Evolutionary conservation across 2,797 vertebrate genomes (phyloP).

Genomic region (Balearica regulorum): DNA sequence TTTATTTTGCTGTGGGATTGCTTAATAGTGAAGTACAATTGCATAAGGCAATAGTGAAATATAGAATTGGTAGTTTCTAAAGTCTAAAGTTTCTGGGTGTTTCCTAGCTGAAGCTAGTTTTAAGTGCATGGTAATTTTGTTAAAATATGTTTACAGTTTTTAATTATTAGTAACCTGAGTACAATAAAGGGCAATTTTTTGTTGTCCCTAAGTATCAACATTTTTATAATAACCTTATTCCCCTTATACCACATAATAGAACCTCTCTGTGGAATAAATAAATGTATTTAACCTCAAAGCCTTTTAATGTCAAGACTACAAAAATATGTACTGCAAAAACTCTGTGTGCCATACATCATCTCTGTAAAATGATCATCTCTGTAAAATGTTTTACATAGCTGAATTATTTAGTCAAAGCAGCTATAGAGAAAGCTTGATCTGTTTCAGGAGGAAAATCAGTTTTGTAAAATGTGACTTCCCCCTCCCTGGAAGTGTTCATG

Average conservation of each 20-base stretch:
- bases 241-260: background rate
- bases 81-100: background rate
- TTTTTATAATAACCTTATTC: background rate
- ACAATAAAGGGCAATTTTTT: background rate
- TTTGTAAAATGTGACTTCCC: background rate
- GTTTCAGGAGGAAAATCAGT: slow-evolving; percentile 19
- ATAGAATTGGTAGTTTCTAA: background rate
- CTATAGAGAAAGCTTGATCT: slow-evolving; percentile 21
- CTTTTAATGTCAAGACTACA: background rate
- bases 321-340: background rate
- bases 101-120: background rate
- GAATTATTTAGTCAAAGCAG: slow-evolving; percentile 60
- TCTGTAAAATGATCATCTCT: background rate
- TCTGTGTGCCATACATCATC: background rate
- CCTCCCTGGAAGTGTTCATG: too few relatives aligned
- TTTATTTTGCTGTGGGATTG: background rate
- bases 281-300: slow-evolving; percentile 23
- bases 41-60: background rate
- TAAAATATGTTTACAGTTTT: background rate
- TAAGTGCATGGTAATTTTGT: background rate
- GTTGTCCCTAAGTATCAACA: background rate
- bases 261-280: background rate
- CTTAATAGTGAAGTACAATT: background rate
- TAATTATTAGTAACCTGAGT: background rate
- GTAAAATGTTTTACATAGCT: slow-evolving; percentile 39